A percentile compares a stretch with the other conserved stretches of the same genome.
phyloP scores from a whole-genome alignment of 2,888 invertebrate species.

The Tetragonula carbonaria region DNA sequence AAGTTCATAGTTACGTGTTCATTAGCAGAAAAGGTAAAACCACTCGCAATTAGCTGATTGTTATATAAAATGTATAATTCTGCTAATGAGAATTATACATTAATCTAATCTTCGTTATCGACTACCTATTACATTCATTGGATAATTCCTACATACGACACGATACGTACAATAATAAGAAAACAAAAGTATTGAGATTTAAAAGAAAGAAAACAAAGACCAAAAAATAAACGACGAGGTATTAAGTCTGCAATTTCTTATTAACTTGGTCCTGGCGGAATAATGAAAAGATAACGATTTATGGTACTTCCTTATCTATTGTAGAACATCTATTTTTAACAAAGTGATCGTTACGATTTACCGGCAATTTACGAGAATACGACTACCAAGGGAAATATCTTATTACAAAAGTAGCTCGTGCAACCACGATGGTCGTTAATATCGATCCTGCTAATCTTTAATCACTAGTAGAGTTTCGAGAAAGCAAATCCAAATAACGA shows the following conservation, averaged over 20 bases:
- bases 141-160: neutral
- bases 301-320: slow-evolving; percentile 4
- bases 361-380: neutral
- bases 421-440: slow-evolving; percentile 28
- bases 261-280: neutral
- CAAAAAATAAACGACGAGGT: neutral
- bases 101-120: neutral
- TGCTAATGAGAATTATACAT: neutral
- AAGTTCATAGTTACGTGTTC: slow-evolving; percentile 35
- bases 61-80: neutral
- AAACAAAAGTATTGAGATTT: neutral
- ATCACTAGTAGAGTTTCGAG: slow-evolving; percentile 7
- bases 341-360: neutral
- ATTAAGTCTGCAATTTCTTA: neutral
- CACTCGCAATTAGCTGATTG: slow-evolving; percentile 13
- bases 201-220: too few relatives aligned
- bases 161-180: neutral
- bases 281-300: slow-evolving; percentile 13
- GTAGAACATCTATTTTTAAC: slow-evolving; percentile 1
- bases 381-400: neutral
- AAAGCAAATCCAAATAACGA: slow-evolving; percentile 9
- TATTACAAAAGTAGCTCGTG: neutral
- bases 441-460: slow-evolving; percentile 39
- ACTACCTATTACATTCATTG: neutral
- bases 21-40: slow-evolving; percentile 27